Evolutionary conservation across 1,140 invertebrate genomes (phyloP).

Genomic region (Drosophila tropicalis): DNA sequence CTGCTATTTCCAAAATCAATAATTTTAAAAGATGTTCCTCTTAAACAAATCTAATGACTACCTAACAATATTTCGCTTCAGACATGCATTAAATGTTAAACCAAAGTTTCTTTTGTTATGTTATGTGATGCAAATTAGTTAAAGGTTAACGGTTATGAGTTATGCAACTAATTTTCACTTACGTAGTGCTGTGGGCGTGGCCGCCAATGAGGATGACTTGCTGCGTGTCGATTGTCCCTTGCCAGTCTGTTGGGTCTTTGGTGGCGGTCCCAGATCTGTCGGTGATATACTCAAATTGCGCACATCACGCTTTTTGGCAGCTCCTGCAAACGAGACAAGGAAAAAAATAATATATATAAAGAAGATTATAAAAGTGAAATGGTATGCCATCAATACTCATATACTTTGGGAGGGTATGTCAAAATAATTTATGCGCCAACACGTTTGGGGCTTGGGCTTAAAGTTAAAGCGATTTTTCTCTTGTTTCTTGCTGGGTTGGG

Average conservation of each 20-base stretch:
- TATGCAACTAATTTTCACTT: constrained; percentile 49
- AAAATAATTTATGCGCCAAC: constrained; percentile 70
- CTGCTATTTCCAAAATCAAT: too few species aligned
- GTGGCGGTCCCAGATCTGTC: constrained; percentile 82
- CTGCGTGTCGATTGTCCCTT: constrained; percentile 75
- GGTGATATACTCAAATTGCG: constrained; percentile 82
- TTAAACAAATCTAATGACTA: too few species aligned
- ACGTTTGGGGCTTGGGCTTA: constrained; percentile 45
- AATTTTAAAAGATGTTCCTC: too few species aligned
- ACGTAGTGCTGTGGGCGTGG: constrained; percentile 68
- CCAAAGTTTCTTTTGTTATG: too few species aligned
- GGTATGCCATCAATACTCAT: constrained; percentile 16
- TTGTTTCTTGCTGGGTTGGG: constrained; percentile 22
- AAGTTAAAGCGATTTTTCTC: constrained; percentile 23
- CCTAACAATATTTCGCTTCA: too few species aligned
- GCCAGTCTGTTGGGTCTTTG: constrained; percentile 79
- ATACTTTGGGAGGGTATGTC: constrained; percentile 14
- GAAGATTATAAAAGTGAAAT: constrained; percentile 28
- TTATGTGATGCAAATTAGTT: neutral
- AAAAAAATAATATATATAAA: constrained; percentile 10
- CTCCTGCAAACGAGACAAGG: constrained; percentile 60
- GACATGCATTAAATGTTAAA: too few species aligned
- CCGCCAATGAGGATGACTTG: constrained; percentile 54
- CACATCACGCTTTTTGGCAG: constrained; percentile 83
- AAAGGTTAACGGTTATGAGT: neutral